These are phyloP conservation scores for Eurois occulta DNA, from an alignment of 2,888 invertebrate species.

Conservation along the genomic window DNA sequence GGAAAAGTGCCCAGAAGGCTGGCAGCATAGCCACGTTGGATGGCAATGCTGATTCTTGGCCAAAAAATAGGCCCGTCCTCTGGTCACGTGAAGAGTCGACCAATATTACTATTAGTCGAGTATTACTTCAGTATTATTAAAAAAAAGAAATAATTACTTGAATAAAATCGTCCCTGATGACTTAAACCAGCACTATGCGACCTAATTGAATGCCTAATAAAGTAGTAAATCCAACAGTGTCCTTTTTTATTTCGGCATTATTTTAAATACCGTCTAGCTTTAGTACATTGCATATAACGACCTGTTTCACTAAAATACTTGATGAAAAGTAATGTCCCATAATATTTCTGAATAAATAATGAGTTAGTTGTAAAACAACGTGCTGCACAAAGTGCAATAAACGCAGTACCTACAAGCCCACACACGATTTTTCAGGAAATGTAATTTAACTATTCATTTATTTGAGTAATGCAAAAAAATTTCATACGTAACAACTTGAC, in stretches of 20 bases:
- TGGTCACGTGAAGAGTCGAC: no score
- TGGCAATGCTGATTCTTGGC: no score
- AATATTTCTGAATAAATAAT: constrained; percentile 17
- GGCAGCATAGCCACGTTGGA: no score
- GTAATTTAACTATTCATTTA: constrained; percentile 3
- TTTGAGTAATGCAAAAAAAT: constrained; percentile 11
- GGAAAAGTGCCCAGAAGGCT: no score
- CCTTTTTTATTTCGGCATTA: neutral
- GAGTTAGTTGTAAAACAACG: constrained; percentile 13
- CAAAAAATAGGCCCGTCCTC: no score
- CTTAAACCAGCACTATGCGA: neutral
- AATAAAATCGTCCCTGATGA: neutral
- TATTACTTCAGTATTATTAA: neutral
- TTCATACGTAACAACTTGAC: neutral
- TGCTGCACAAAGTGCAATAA: neutral
- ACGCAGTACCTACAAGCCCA: neutral
- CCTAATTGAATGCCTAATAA: neutral
- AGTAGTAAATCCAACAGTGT: neutral
- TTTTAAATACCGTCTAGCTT: neutral
- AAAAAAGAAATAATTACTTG: neutral
- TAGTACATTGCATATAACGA: no score
- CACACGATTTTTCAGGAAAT: constrained; percentile 4
- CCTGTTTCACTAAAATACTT: neutral
- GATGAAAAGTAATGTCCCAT: constrained; percentile 10
- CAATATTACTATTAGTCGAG: no score